phyloP scores from a whole-genome alignment of 2,797 vertebrate genomes.

The Buphagus erythrorhynchus region DNA sequence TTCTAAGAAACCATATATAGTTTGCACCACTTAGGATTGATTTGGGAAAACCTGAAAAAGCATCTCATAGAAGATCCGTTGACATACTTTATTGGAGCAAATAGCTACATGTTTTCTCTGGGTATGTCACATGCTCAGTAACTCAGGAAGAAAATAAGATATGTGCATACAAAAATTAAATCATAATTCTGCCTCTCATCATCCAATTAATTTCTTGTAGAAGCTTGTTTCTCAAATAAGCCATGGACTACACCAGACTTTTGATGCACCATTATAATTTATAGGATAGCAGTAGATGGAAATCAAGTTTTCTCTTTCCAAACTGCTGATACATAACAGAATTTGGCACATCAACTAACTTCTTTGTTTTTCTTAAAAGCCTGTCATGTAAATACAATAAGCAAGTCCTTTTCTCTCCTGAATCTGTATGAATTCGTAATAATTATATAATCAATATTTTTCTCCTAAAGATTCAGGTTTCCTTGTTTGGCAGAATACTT shows the following conservation, averaged over 20 bases:
- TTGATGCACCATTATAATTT: not conserved
- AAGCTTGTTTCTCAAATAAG: not conserved
- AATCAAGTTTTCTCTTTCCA: not conserved
- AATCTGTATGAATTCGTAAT: not conserved
- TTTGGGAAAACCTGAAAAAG: not conserved
- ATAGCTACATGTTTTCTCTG: not conserved
- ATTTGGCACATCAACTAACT: not conserved
- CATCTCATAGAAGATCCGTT: not conserved
- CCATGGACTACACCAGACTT: not conserved
- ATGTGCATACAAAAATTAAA: not conserved
- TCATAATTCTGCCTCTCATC: not conserved
- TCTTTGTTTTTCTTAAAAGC: not conserved
- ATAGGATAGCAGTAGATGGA: not conserved
- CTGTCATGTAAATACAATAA: not conserved
- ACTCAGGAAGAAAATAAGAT: not conserved
- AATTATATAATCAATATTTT: not conserved
- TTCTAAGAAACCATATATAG: not conserved
- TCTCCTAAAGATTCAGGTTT: not conserved
- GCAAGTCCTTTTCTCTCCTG: not conserved
- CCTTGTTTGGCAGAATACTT: not conserved
- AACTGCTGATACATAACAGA: not conserved
- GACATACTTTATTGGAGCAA: not conserved
- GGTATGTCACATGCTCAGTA: fast-evolving
- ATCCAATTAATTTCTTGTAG: not conserved
- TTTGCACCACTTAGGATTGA: not conserved